Percentiles rank a stretch among this genome's conserved stretches.
phyloP scores from a whole-genome alignment of 30 jellyfish, hydroid and myxozoan genomes.

The Rhopilema esculentum region DNA sequence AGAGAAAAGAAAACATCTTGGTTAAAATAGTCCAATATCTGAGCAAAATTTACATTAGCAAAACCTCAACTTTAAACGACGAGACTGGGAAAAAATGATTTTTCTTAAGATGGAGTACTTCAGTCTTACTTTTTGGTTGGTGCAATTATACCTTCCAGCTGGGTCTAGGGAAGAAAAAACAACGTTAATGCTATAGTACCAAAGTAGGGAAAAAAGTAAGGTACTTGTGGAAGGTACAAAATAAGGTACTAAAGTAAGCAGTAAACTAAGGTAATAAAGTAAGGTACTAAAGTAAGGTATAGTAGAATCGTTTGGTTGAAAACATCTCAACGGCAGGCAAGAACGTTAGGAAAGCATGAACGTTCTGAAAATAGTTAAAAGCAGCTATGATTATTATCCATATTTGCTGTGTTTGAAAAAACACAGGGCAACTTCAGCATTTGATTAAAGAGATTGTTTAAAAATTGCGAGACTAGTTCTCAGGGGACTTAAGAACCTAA shows the following conservation, averaged over 20 bases:
- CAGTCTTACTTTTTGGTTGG: conserved; percentile 72
- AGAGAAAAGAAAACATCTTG: background rate
- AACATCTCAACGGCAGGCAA: no score
- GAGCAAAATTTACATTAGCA: background rate
- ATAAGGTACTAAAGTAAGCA: no score
- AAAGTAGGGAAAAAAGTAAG: background rate
- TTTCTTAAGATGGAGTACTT: background rate
- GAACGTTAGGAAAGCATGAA: no score
- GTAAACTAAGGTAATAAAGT: no score
- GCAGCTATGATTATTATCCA: background rate
- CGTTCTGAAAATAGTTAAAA: background rate
- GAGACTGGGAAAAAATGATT: background rate
- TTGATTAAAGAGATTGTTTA: background rate
- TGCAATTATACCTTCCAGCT: conserved; percentile 84
- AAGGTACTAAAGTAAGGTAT: no score
- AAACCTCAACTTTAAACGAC: background rate
- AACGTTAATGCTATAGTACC: no score
- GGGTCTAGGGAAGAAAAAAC: conserved; percentile 54
- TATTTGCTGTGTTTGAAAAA: background rate
- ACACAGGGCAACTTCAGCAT: background rate
- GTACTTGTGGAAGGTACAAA: background rate
- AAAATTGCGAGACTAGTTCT: background rate
- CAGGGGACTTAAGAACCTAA: background rate
- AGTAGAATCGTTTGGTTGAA: no score
- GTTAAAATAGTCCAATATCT: background rate